These are phyloP conservation scores for Diloba caeruleocephala DNA, from an alignment of 2,888 invertebrate genomes.

Conservation along the genomic window DNA sequence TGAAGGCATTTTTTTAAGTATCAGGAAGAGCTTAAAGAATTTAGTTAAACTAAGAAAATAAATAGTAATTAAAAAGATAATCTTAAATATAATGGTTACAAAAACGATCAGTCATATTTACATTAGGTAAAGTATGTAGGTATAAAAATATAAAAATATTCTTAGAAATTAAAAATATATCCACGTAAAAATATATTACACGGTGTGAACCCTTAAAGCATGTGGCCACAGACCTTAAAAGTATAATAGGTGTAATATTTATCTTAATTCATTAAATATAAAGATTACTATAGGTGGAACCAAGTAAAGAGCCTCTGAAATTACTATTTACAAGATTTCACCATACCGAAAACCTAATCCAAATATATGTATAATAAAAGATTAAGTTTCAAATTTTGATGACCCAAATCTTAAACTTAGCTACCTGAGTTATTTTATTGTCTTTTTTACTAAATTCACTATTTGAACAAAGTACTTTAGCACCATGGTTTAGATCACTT, in stretches of 20 bases:
- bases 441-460: conserved; percentile 58
- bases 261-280: conserved; percentile 47
- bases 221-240: conserved; percentile 69
- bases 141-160: conserved; percentile 68
- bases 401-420: conserved; percentile 21
- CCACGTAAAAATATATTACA: conserved; percentile 64
- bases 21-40: conserved; percentile 26
- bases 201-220: conserved; percentile 58
- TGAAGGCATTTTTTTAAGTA: conserved; percentile 24
- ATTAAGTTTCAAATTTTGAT: conserved; percentile 40
- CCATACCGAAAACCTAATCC: conserved; percentile 62
- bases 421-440: conserved; percentile 34
- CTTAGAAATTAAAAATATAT: conserved; percentile 52
- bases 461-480: conserved; percentile 77
- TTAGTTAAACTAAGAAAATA: conserved; percentile 48
- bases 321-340: conserved; percentile 86
- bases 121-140: conserved; percentile 42
- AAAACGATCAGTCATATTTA: conserved; percentile 74
- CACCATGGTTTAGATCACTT: conserved; percentile 60
- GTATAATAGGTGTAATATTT: conserved; percentile 38
- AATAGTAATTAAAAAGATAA: conserved; percentile 53
- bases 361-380: conserved; percentile 56
- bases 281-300: conserved; percentile 75
- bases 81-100: conserved; percentile 61
- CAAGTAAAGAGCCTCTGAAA: conserved; percentile 77